These are phyloP conservation scores for Corythoichthys haematopterus DNA, from an alignment of 2,113 vertebrate genomes.

Conservation along the genomic window DNA sequence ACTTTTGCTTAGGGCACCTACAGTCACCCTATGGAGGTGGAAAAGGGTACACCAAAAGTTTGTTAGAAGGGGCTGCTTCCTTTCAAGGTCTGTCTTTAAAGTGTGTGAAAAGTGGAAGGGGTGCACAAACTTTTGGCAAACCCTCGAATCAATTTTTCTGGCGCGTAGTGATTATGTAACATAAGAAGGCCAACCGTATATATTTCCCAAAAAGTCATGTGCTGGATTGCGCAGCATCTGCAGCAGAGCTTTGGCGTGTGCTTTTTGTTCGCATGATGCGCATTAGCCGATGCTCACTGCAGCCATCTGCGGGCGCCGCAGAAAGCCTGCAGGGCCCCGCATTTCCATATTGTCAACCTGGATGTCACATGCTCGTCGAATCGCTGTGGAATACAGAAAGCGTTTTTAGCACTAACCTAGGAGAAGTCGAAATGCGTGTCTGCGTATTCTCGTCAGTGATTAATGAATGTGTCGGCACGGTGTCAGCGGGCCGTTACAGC, in stretches of 20 bases:
- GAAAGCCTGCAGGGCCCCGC: conserved; percentile 42
- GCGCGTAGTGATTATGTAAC: neutral
- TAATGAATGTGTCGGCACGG: conserved; percentile 55
- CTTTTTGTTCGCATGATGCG: conserved; percentile 35
- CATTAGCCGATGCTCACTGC: conserved; percentile 45
- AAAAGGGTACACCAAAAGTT: too few relatives aligned
- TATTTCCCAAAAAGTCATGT: neutral
- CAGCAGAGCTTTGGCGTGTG: conserved; percentile 21
- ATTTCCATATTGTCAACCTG: conserved; percentile 28
- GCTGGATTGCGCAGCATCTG: conserved; percentile 34
- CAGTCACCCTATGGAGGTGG: too few relatives aligned
- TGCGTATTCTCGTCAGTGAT: conserved; percentile 39
- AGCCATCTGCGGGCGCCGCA: conserved; percentile 54
- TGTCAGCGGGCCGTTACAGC: conserved; percentile 59
- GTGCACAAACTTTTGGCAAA: neutral
- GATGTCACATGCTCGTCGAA: conserved; percentile 7
- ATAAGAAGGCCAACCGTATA: neutral
- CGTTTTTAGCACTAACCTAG: neutral
- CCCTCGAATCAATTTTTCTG: neutral
- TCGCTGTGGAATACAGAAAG: too few relatives aligned
- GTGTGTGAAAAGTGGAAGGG: too few relatives aligned
- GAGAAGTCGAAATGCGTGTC: neutral
- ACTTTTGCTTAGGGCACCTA: too few relatives aligned
- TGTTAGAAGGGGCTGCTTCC: too few relatives aligned
- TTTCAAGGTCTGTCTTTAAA: too few relatives aligned